Evolutionary conservation across 2,797 vertebrate genomes (phyloP).

Genomic region (Microctenopoma stevenorrisi): DNA sequence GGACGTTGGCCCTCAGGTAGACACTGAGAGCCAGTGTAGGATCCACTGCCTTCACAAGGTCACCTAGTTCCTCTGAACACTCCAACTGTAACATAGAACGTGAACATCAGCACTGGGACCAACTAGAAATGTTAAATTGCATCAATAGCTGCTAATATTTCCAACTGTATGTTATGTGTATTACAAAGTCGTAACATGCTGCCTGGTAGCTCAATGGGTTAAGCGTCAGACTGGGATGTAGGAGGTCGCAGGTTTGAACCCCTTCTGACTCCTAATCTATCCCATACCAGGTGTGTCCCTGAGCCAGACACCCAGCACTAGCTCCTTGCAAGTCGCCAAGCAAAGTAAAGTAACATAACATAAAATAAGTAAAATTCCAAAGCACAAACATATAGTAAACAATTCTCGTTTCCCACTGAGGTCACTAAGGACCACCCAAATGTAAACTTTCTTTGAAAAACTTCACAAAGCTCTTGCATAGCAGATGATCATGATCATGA

Average conservation of each 20-base stretch:
- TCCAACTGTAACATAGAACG: conserved; percentile 86
- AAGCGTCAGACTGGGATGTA: no score
- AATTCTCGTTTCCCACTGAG: neutral
- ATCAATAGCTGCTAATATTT: no score
- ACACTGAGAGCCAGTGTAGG: conserved; percentile 97
- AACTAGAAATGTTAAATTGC: neutral
- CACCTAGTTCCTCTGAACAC: conserved; percentile 97
- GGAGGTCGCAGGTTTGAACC: no score
- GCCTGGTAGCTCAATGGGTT: no score
- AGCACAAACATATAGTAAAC: no score
- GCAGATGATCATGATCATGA: conserved; percentile 63
- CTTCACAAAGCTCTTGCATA: conserved; percentile 48
- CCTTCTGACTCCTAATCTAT: no score
- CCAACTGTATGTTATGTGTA: neutral
- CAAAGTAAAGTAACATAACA: neutral
- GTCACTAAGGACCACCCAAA: conserved; percentile 6
- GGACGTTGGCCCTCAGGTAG: conserved; percentile 96
- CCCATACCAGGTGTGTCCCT: no score
- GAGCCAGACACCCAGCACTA: no score
- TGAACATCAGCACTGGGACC: conserved; percentile 5
- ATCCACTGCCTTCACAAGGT: conserved; percentile 97
- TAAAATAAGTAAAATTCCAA: neutral
- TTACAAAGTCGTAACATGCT: neutral
- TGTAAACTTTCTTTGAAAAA: conserved; percentile 13
- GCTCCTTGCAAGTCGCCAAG: no score